Evolutionary conservation across 2,113 vertebrate genomes (phyloP), one percentile per base, ranked within the genome.

Genomic region (Coreoperca whiteheadi): DNA sequence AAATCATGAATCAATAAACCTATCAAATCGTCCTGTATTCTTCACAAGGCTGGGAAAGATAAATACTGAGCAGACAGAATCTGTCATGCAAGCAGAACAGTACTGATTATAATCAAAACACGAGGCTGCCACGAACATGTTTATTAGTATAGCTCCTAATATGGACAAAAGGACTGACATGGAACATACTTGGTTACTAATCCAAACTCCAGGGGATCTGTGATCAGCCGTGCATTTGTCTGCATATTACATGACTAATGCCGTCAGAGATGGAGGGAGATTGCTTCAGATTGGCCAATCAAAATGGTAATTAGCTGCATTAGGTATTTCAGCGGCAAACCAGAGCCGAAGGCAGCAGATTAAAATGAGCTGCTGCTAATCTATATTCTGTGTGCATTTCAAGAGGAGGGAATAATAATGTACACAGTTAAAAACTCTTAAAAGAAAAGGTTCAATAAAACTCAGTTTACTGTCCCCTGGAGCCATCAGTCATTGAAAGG

Each of bases 291-390:
- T 84, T 73, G 82, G 84, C 79, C 80, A 90, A 90, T 90, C 76
- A 77, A 59, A 80, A 83, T 71, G 64, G 46, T 83, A 87, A 91
- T 92, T 89, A 88, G 89, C 87, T 39, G 86, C 68, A 88, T 86
- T 79, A 83, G 59, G 64, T 64, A 69, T 68, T 85, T 87, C 79
- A 79, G 54, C 39, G 0, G 68, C 67, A n/a, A 79, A 65, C 21
- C 69, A 37, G 79, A 70, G 76, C 83, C 74, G 77, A 83, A 37
- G 67, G 72, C 74, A 74, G 43, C 57, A 61, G 41, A 73, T 71
- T 78, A 79, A 75, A 53, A 84, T 37, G 50, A 79, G 68, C 66
- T 37, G 28, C 68, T n/a, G 59, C 77, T 85, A n/a, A 87, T 88
- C 86, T 84, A 67, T 63, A 90, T 87, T 90, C 77, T 61, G 59